Evolutionary conservation across 2,888 invertebrate species (phyloP).

Genomic region (Aporophyla nigra): DNA sequence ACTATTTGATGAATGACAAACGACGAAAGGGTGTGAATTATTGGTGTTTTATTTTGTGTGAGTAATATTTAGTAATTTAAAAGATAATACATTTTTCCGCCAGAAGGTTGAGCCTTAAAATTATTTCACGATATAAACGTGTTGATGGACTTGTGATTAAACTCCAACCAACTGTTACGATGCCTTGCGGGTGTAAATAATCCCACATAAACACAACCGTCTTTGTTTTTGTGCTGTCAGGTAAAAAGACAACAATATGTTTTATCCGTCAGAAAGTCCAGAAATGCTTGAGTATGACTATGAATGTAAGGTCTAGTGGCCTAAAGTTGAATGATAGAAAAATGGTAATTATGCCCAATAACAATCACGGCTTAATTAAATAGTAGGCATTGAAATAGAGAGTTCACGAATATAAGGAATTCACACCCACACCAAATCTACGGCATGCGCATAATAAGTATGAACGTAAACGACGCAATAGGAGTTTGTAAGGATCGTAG

Average conservation of each 20-base stretch:
- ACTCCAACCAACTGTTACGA: background rate
- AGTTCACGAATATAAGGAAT: background rate
- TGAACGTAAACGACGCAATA: no score
- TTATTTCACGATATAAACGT: background rate
- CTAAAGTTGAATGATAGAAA: background rate
- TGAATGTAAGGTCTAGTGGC: background rate
- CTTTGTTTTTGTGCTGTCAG: no score
- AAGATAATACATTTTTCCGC: background rate
- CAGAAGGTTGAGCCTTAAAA: background rate
- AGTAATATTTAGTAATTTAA: background rate
- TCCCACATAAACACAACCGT: background rate
- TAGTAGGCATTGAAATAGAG: background rate
- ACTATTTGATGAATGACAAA: slow-evolving; percentile 6
- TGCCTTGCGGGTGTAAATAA: background rate
- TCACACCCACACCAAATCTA: background rate
- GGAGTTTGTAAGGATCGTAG: no score
- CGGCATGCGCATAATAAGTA: no score
- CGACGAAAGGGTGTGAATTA: background rate
- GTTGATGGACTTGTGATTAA: background rate
- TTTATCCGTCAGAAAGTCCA: background rate
- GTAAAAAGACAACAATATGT: no score
- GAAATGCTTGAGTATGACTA: no score
- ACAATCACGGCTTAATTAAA: background rate
- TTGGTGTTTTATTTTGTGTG: background rate
- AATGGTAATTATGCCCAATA: background rate